A percentile compares a stretch with the other conserved stretches of the same genome.
Conservation (phyloP, 2,888 invertebrate genomes). For the Chaitophorus viminalis region DNA sequence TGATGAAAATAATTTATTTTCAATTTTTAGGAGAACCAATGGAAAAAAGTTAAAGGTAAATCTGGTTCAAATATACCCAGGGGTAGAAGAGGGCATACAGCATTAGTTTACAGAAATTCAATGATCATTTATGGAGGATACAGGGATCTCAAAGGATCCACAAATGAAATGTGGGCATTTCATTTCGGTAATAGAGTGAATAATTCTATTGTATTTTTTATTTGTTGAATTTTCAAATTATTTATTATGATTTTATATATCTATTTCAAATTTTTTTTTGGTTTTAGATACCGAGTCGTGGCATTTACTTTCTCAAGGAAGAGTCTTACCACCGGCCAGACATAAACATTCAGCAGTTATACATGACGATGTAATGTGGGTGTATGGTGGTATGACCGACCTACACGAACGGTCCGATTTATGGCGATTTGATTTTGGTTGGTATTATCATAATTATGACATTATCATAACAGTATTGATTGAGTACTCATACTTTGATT, state of each 20-base stretch:
- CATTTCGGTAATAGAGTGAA: conserved; percentile 76
- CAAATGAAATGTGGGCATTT: conserved; percentile 87
- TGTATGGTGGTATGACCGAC: conserved; percentile 90
- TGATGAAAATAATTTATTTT: conserved; percentile 30
- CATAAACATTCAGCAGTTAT: conserved; percentile 88
- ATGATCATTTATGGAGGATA: conserved; percentile 91
- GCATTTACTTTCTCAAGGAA: conserved; percentile 73
- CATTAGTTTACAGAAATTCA: conserved; percentile 79
- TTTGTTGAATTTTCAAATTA: no score
- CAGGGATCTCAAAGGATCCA: conserved; percentile 84
- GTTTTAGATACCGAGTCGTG: conserved; percentile 81
- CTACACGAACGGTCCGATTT: conserved; percentile 80
- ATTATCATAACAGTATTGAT: no score
- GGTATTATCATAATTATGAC: not conserved
- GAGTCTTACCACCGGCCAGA: conserved; percentile 69
- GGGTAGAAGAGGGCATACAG: conserved; percentile 84
- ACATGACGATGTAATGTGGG: conserved; percentile 82
- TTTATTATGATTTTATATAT: no score
- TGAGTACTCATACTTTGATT: no score
- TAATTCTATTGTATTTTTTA: not conserved
- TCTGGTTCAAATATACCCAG: conserved; percentile 74
- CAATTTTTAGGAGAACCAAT: conserved; percentile 70
- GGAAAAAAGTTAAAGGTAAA: conserved; percentile 73
- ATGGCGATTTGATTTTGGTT: conserved; percentile 82
- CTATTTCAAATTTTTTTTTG: no score